phyloP scores from a whole-genome alignment of 2,797 vertebrate genomes.

The Sebastes oblongus region DNA sequence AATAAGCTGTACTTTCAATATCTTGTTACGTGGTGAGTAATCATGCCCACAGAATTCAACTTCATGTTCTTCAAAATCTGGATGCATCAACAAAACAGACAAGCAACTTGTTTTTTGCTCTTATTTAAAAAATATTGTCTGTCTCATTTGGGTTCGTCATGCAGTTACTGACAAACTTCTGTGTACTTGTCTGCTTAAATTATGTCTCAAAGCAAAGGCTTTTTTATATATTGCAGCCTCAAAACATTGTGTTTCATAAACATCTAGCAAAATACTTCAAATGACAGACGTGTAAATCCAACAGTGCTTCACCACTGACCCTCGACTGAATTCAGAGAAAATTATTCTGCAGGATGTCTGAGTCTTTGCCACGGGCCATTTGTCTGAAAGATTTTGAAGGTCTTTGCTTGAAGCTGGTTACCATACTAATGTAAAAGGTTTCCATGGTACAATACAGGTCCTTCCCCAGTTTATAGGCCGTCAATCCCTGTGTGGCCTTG shows the following conservation, averaged over 20 bases:
- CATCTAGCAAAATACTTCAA: slow-evolving; percentile 20
- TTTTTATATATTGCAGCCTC: neutral
- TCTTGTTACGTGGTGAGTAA: neutral
- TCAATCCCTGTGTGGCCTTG: slow-evolving; percentile 27
- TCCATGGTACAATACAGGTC: slow-evolving; percentile 32
- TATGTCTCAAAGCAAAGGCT: slow-evolving; percentile 7
- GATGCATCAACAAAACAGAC: neutral
- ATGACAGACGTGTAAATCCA: slow-evolving; percentile 7
- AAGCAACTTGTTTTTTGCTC: neutral
- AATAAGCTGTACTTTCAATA: neutral
- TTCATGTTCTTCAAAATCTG: slow-evolving; percentile 1
- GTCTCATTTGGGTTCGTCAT: slow-evolving; percentile 21
- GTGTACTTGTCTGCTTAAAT: slow-evolving; percentile 21
- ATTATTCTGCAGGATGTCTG: slow-evolving; percentile 33
- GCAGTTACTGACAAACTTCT: slow-evolving; percentile 1
- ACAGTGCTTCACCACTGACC: slow-evolving; percentile 6
- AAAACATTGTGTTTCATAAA: slow-evolving; percentile 25
- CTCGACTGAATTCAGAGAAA: slow-evolving; percentile 30
- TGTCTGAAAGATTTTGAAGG: slow-evolving; percentile 49
- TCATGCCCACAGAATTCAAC: neutral
- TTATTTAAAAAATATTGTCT: neutral
- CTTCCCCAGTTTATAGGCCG: slow-evolving; percentile 25
- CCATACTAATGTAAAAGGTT: slow-evolving; percentile 46
- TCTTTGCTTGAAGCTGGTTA: slow-evolving; percentile 45
- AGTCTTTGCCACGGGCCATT: slow-evolving; percentile 46